Conservation (phyloP, 2,888 invertebrate genomes). For the Callosobruchus maculatus region DNA sequence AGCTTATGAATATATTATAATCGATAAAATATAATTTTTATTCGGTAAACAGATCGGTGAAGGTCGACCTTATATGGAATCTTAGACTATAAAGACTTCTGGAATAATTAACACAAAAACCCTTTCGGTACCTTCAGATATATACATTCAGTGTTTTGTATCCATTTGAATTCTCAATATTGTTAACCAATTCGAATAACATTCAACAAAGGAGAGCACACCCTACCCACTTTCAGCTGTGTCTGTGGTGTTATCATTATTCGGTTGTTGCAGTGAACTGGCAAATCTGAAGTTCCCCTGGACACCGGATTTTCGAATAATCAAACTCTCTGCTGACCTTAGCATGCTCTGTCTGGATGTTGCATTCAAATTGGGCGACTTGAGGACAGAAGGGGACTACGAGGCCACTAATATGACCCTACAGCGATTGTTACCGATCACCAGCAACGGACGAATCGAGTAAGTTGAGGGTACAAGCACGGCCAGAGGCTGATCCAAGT, state of each 20-base stretch:
- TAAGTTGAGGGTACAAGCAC: conserved; percentile 23
- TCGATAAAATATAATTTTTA: too few relatives aligned
- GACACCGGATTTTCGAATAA: conserved; percentile 43
- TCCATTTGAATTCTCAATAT: too few relatives aligned
- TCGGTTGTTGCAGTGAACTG: conserved; percentile 36
- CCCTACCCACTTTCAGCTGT: background rate
- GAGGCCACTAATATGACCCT: conserved; percentile 40
- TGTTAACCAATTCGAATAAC: too few relatives aligned
- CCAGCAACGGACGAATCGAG: conserved; percentile 41
- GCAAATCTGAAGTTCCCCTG: conserved; percentile 38
- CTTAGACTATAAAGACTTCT: too few relatives aligned
- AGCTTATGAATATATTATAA: too few relatives aligned
- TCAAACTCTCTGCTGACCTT: conserved; percentile 38
- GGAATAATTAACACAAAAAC: too few relatives aligned
- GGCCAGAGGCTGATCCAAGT: too few relatives aligned
- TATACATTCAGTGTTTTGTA: too few relatives aligned
- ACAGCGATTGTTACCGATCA: conserved; percentile 40
- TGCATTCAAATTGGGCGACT: conserved; percentile 38
- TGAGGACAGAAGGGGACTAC: conserved; percentile 41
- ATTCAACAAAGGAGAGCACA: background rate
- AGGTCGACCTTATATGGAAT: too few relatives aligned
- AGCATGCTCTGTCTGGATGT: conserved; percentile 37
- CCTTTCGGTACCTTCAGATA: too few relatives aligned
- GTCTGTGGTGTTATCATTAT: background rate
- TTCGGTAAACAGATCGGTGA: too few relatives aligned